Base-by-base conservation (phyloP, 1,140 invertebrate genomes). In the Drosophila jambulina region DNA sequence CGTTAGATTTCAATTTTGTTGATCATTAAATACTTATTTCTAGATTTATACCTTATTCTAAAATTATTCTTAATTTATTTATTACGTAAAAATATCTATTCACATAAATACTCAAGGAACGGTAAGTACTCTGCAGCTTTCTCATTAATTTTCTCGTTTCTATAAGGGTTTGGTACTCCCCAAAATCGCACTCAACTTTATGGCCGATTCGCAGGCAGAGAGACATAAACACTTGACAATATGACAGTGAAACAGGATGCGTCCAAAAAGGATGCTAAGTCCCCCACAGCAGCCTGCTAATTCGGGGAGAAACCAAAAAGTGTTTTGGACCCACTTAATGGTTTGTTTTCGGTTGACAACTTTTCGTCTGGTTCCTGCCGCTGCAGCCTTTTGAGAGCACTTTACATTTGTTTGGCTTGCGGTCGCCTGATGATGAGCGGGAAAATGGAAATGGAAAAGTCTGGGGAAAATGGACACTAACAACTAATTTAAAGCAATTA, bases 401-500 rank as follows among this genome's bases (percentile, higher is more conserved):
- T 90, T 88, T 72, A 57, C 78, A 74, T 60, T 91, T 82, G 86
- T 86, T 80, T 75, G 67, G 61, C 71, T 91, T 90, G 86, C 48
- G 85, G 85, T 76, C 61, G 45, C 21, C 46, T 15, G 51, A 43
- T 49, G 46, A 49, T 19, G 29, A 17, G 34, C 34, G 21, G 61
- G 46, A 48, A 48, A 48, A 43, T 29, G 48, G 48, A n/a, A 56
- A 45, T 61, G 49, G 42, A 10, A 27, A 23, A 17, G 25, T 25
- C n/a, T 7, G 21, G 48, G 42, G 49, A 54, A 57, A 63, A 63
- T 46, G 69, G 72, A 68, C 62, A 77, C 82, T 90, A 86, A 90
- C 86, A 90, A 91, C 86, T 90, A 90, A 90, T 90, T 90, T 90
- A 90, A 90, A 91, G 72, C 79, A 90, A 90, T 91, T 90, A 85